Percentiles rank a stretch among this genome's conserved stretches.
phyloP scores from a whole-genome alignment of 2,113 vertebrate species.

The Ciconia maguari region DNA sequence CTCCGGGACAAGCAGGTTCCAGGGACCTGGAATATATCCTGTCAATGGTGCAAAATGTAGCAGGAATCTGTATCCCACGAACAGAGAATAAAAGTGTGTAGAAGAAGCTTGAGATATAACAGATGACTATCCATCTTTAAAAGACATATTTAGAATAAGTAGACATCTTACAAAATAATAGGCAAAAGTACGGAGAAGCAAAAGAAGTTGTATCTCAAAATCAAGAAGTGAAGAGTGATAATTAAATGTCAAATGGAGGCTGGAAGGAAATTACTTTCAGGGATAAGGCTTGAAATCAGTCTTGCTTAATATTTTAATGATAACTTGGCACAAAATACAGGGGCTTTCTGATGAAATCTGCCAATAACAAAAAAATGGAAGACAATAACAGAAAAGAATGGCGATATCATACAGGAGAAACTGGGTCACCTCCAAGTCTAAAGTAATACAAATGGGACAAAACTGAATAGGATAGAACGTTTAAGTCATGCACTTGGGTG shows the following conservation, averaged over 20 bases:
- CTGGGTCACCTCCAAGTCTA: background rate
- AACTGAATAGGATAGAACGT: background rate
- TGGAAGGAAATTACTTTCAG: background rate
- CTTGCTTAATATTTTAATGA: background rate
- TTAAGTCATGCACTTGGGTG: background rate
- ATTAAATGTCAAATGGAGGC: background rate
- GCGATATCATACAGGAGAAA: background rate
- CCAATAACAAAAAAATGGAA: background rate
- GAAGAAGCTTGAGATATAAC: background rate
- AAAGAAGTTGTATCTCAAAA: background rate
- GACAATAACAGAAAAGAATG: background rate
- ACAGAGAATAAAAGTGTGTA: background rate
- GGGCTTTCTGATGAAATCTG: background rate
- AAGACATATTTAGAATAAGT: background rate
- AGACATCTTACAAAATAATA: background rate
- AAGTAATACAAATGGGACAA: background rate
- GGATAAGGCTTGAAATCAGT: background rate
- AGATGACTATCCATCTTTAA: background rate
- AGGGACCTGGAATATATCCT: background rate
- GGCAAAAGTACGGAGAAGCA: background rate
- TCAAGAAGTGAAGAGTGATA: background rate
- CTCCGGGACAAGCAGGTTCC: background rate
- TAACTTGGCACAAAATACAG: background rate
- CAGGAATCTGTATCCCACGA: background rate
- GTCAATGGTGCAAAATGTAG: background rate